phyloP scores from a whole-genome alignment of 1,140 invertebrate species.

The Oscheius sp. region DNA sequence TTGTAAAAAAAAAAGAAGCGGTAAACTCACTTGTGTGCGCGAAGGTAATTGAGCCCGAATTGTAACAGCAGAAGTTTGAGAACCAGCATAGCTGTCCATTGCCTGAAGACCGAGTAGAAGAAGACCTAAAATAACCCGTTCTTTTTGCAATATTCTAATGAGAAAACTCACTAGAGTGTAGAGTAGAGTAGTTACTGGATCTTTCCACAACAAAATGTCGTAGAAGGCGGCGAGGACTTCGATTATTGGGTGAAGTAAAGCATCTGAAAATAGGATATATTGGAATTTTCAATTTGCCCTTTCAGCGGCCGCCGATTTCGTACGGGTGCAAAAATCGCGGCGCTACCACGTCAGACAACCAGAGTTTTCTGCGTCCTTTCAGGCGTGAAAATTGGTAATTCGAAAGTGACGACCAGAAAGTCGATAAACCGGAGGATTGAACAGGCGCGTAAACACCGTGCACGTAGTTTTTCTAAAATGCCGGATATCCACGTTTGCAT shows the following conservation, averaged over 20 bases:
- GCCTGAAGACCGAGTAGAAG: conserved; percentile 46
- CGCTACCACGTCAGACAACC: too few relatives aligned
- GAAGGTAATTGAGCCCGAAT: conserved; percentile 47
- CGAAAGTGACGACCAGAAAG: too few relatives aligned
- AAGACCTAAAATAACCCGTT: conserved; percentile 18
- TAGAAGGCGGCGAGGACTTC: conserved; percentile 46
- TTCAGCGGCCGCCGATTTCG: too few relatives aligned
- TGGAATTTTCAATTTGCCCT: too few relatives aligned
- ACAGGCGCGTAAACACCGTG: too few relatives aligned
- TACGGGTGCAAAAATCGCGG: too few relatives aligned
- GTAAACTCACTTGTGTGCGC: conserved; percentile 27
- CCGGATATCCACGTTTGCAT: too few relatives aligned
- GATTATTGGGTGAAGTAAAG: conserved; percentile 44
- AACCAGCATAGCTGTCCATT: conserved; percentile 40
- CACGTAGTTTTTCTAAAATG: too few relatives aligned
- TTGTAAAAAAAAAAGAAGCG: background rate
- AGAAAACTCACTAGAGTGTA: conserved; percentile 29
- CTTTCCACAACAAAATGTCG: conserved; percentile 51
- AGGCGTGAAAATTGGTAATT: too few relatives aligned
- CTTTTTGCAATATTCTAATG: background rate
- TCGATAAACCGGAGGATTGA: too few relatives aligned
- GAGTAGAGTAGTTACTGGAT: conserved; percentile 43
- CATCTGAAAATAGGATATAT: too few relatives aligned
- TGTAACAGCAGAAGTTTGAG: conserved; percentile 46
- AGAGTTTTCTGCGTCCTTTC: too few relatives aligned